Evolutionary conservation across 1,140 invertebrate genomes (phyloP).

Genomic region (Drosophila ananassae): DNA sequence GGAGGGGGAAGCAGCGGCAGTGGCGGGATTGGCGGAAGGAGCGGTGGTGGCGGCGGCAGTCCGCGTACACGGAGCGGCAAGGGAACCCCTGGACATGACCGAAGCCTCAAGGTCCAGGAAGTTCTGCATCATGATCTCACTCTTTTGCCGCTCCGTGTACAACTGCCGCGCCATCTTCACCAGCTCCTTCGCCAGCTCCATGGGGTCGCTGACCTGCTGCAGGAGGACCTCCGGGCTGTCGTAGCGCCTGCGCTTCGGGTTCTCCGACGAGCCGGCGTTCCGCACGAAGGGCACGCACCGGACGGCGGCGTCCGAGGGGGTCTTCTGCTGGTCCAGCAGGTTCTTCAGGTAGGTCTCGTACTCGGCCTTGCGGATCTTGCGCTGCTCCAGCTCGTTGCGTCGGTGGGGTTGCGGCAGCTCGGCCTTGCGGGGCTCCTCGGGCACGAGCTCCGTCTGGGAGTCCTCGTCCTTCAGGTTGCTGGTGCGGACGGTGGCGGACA

Average conservation of each 20-base stretch:
- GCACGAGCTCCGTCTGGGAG: neutral
- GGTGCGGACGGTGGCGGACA: conserved; percentile 24
- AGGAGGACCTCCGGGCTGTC: conserved; percentile 18
- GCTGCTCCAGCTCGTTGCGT: conserved; percentile 46
- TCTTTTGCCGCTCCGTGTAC: conserved; percentile 3
- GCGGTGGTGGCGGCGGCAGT: too few relatives aligned
- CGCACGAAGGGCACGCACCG: conserved; percentile 4
- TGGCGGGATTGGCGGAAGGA: too few relatives aligned
- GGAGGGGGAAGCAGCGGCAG: too few relatives aligned
- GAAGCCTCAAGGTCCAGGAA: conserved; percentile 14
- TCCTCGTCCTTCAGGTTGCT: neutral
- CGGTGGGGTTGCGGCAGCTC: neutral
- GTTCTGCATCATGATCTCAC: conserved; percentile 1
- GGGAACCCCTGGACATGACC: neutral
- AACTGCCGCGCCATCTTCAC: conserved; percentile 12
- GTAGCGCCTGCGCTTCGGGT: conserved; percentile 1
- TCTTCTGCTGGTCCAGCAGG: conserved; percentile 2
- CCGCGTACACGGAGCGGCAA: too few relatives aligned
- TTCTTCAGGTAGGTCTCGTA: conserved; percentile 11
- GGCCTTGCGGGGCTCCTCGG: conserved; percentile 5
- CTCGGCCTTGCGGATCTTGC: conserved; percentile 8
- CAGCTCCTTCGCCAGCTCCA: conserved; percentile 21
- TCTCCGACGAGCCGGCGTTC: neutral
- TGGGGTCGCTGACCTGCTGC: neutral
- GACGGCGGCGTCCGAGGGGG: neutral